Conservation (phyloP, 2,113 vertebrate species). For the Cariama cristata region DNA sequence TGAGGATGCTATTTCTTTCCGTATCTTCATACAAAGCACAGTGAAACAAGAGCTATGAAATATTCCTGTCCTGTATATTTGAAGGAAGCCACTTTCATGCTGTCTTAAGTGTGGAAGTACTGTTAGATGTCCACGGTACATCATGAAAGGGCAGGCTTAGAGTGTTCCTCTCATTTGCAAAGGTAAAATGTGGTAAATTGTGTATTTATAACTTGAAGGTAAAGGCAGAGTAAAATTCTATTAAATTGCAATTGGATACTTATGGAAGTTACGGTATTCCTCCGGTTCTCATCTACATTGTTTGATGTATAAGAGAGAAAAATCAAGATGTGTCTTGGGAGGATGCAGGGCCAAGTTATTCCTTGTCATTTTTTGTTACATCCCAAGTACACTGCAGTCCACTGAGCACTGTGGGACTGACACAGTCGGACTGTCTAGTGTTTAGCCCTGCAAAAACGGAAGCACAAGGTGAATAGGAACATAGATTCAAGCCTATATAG, state of each 20-base stretch:
- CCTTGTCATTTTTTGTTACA: not conserved
- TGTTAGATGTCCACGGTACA: not conserved
- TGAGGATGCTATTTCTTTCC: not conserved
- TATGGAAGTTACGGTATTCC: not conserved
- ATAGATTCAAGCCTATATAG: not conserved
- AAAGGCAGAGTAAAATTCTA: not conserved
- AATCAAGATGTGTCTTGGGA: not conserved
- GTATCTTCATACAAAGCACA: not conserved
- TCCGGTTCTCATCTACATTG: not conserved
- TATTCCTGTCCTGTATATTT: not conserved
- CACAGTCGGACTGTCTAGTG: not conserved
- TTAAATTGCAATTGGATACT: not conserved
- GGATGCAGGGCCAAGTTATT: not conserved
- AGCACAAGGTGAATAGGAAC: not conserved
- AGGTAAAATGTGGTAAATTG: not conserved
- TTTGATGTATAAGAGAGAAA: not conserved
- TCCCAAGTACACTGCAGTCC: not conserved
- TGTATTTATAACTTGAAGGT: not conserved
- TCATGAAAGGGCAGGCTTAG: not conserved
- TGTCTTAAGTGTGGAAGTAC: not conserved
- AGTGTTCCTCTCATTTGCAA: not conserved
- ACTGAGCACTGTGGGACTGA: not conserved
- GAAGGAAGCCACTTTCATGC: not conserved
- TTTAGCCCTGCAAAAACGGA: not conserved
- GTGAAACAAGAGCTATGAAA: not conserved